Evolutionary conservation across 2,888 invertebrate genomes (phyloP), one percentile per base, ranked within the genome.

Genomic region (Entomobrya multifasciata): DNA sequence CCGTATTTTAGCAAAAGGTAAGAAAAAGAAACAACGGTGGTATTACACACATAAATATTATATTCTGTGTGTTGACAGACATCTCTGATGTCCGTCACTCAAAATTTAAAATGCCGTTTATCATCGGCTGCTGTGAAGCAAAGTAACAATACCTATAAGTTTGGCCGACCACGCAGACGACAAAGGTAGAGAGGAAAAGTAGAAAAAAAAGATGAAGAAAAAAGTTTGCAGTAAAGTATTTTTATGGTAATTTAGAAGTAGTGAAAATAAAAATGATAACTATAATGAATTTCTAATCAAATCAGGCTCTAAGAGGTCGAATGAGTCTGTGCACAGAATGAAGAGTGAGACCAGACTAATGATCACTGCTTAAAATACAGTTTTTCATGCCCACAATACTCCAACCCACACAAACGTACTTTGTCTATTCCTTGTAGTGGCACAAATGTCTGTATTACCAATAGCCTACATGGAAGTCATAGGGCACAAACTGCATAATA

Each of bases 351-450:
- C 89, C 80, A 87, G 87, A 87, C 85, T 88, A 86, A 85, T 80
- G 86, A 74, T 86, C 65, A 84, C 82, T 89, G 57, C 89, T 88
- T 90, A 89, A 90, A 90, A 90, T 88, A 90, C 89, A 89, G 89
- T 88, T 89, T 85, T 86, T 86, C 87, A 72, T 83, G 80, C 80
- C 80, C 80, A 80, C 80, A 80, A 41, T 72, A 88, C 84, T 77
- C 79, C 86, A 82, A 86, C 88, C 80, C 88, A 86, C 87, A 88
- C 36, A 36, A 86, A 88, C 89, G 88, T 87, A 86, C 85, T 70
- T 27, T n/a, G 65, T 79, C 25, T 36, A 36, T 36, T 36, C 47
- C 27, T 62, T 79, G 62, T 65, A 74, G 52, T n/a, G 20, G 36
- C 10, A 22, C 15, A 67, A 74, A 74, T 36, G 36, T 36, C 4